A percentile compares a stretch with the other conserved stretches of the same genome.
phyloP scores from a whole-genome alignment of 1,140 invertebrate species.

The Phymorhynchus buccinoides region DNA sequence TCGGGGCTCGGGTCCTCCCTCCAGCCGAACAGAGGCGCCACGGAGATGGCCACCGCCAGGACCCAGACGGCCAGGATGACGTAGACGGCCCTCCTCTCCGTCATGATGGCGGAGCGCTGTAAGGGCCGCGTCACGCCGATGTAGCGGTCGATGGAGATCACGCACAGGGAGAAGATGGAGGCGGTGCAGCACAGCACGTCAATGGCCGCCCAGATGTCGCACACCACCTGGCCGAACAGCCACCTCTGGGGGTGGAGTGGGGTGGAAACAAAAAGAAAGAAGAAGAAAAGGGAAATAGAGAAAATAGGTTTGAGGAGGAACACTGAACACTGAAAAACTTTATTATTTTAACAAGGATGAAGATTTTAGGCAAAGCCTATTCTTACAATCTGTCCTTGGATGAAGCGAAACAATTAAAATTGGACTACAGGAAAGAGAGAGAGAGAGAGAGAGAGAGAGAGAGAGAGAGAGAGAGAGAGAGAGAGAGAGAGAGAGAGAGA shows the following conservation, averaged over 20 bases:
- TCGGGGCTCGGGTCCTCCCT: conserved; percentile 56
- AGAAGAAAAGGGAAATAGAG: too few relatives aligned
- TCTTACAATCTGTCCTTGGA: too few relatives aligned
- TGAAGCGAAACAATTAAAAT: too few relatives aligned
- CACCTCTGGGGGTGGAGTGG: conserved; percentile 54
- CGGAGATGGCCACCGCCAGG: conserved; percentile 76
- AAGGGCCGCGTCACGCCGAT: conserved; percentile 72
- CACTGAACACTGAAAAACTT: too few relatives aligned
- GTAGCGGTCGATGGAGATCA: conserved; percentile 95
- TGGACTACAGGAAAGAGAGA: too few relatives aligned
- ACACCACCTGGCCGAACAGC: conserved; percentile 70
- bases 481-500: too few relatives aligned
- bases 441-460: too few relatives aligned
- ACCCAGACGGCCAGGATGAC: conserved; percentile 77
- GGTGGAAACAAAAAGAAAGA: too few relatives aligned
- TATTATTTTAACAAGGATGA: too few relatives aligned
- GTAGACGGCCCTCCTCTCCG: conserved; percentile 73
- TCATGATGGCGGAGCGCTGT: conserved; percentile 75
- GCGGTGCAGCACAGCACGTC: conserved; percentile 96
- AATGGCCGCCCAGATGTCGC: conserved; percentile 80
- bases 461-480: too few relatives aligned
- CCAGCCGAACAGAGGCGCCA: conserved; percentile 78
- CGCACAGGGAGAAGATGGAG: conserved; percentile 96
- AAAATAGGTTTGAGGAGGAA: too few relatives aligned
- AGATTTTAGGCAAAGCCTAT: too few relatives aligned